A percentile compares a stretch with the other conserved stretches of the same genome.
Conservation (phyloP, 2,888 invertebrate genomes). For the Diarsia dahlii region DNA sequence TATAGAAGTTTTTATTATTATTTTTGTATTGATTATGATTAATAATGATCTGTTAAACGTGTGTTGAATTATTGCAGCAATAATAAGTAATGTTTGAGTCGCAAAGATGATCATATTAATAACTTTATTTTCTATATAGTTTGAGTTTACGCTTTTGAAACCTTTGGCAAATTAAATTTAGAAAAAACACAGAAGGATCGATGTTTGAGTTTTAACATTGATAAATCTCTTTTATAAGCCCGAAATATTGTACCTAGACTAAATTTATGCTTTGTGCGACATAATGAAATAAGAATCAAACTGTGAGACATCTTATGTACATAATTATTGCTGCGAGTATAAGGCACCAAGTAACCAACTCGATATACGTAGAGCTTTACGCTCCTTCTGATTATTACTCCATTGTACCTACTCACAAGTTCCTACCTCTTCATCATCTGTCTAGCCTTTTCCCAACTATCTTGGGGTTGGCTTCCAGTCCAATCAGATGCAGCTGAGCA, state of each 20-base stretch:
- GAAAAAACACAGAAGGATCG: not conserved
- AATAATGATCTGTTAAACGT: conserved; percentile 30
- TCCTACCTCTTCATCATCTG: not conserved
- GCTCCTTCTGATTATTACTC: too few relatives aligned
- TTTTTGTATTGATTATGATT: conserved; percentile 10
- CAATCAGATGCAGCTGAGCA: too few relatives aligned
- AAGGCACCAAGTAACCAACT: too few relatives aligned
- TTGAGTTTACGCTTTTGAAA: not conserved
- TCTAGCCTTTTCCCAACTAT: too few relatives aligned
- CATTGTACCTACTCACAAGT: not conserved
- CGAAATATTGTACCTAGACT: too few relatives aligned
- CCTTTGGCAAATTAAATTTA: not conserved
- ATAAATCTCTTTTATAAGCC: too few relatives aligned
- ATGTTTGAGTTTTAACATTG: not conserved
- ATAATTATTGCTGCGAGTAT: too few relatives aligned
- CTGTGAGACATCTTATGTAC: too few relatives aligned
- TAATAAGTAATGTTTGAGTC: not conserved
- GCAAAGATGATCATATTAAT: not conserved
- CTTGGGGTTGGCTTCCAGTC: too few relatives aligned
- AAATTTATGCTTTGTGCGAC: too few relatives aligned
- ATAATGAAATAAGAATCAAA: too few relatives aligned
- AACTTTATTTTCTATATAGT: not conserved
- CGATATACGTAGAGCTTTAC: too few relatives aligned
- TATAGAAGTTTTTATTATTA: conserved; percentile 32
- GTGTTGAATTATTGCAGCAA: conserved; percentile 26